Evolutionary conservation across 2,888 invertebrate genomes (phyloP), one percentile per base, ranked within the genome.

Genomic region (Choristoneura rosaceana): DNA sequence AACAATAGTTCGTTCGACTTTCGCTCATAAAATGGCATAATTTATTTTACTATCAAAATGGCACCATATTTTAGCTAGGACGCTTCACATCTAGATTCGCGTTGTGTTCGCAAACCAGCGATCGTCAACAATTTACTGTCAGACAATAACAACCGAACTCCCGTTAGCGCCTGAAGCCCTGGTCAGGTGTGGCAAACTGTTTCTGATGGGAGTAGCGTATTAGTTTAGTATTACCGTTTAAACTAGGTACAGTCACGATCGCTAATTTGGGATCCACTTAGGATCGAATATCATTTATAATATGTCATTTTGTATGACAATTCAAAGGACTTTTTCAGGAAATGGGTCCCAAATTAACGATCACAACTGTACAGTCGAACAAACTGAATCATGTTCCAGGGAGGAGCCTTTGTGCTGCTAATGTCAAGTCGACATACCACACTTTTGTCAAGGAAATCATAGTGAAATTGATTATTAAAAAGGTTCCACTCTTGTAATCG

Each of bases 151-250:
- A 88, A 85, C 86, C 80, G 86, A 84, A 80, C 84, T 43, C 82
- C 92, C 88, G 92, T 92, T 92, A 90, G 69, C 76, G 82, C 86
- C 79, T 59, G 76, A 75, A 86, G 87, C 77, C 64, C 73, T 70
- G 33, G 69, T 73, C 76, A 74, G 74, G 71, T 75, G 71, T 75
- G 69, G 71, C 61, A 68, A 62, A 71, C 66, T 17, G 38, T 66
- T 67, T 66, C 52, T 50, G 60, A 17, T 8, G 9, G 43, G 9
- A 61, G 60, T 60, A 3, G 15, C 65, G 43, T 61, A 71, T 67
- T 71, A 67, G 55, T 61, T 67, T 66, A 55, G 45, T 58, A 58
- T 61, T n/a, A 25, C 33, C 9, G 15, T 14, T 4, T 52, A 17
- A 52, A 52, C 9, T 52, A 25, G 25, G 25, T 25, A 25, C 25